Evolutionary conservation across 2,888 invertebrate genomes (phyloP).

Genomic region (Trichogramma dendrolimi): DNA sequence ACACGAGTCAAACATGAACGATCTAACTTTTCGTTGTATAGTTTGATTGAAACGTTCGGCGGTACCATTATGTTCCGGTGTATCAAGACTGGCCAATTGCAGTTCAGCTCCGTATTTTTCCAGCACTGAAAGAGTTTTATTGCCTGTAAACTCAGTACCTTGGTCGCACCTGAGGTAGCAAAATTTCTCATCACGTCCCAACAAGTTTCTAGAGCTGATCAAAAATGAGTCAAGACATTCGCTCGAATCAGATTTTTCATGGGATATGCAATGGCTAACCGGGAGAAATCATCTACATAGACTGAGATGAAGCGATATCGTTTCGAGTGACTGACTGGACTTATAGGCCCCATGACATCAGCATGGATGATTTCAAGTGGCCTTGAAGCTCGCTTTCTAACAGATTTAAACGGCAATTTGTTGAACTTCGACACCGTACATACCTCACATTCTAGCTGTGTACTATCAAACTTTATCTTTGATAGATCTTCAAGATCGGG

Average conservation of each 20-base stretch:
- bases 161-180: not conserved
- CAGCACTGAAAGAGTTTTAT: not conserved
- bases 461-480: constrained; percentile 28
- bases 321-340: constrained; percentile 22
- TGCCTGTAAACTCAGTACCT: constrained; percentile 8
- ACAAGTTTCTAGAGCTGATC: constrained; percentile 7
- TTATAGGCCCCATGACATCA: constrained; percentile 30
- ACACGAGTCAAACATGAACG: constrained; percentile 24
- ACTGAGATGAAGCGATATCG: constrained; percentile 25
- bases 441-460: constrained; percentile 30
- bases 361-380: constrained; percentile 31
- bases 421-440: constrained; percentile 31
- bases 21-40: constrained; percentile 11
- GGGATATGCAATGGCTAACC: constrained; percentile 29
- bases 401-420: constrained; percentile 29
- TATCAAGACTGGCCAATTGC: not conserved
- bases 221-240: constrained; percentile 13
- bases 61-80: constrained; percentile 4
- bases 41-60: not conserved
- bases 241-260: constrained; percentile 24
- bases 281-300: constrained; percentile 31
- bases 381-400: constrained; percentile 20
- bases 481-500: constrained; percentile 23
- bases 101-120: not conserved
- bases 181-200: not conserved